phyloP scores from a whole-genome alignment of 2,888 invertebrate species.

The Apamea epomidion region DNA sequence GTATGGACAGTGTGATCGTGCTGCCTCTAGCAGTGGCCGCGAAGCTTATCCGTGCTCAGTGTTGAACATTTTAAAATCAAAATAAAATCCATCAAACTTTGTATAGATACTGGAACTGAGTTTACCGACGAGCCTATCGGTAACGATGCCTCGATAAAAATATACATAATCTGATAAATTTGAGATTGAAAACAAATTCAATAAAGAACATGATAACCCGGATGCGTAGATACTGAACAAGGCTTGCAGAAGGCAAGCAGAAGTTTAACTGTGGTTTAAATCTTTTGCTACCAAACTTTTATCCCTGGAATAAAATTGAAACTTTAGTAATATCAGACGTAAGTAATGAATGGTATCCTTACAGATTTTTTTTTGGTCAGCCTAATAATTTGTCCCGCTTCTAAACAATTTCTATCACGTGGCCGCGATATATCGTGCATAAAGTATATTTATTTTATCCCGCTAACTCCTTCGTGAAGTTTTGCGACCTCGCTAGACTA shows the following conservation, averaged over 20 bases:
- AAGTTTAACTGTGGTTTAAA: not conserved
- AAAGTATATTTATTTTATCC: not conserved
- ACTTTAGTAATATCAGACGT: too few species aligned
- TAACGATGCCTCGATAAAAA: constrained; percentile 44
- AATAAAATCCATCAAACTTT: constrained; percentile 21
- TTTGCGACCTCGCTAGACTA: not conserved
- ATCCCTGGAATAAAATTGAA: too few species aligned
- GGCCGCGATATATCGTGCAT: not conserved
- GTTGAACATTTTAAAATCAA: not conserved
- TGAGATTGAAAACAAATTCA: constrained; percentile 74
- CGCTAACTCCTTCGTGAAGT: not conserved
- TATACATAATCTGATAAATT: constrained; percentile 66
- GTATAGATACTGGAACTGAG: constrained; percentile 6
- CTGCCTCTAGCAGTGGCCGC: not conserved
- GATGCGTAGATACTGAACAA: constrained; percentile 26
- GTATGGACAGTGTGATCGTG: not conserved
- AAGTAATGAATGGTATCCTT: not conserved
- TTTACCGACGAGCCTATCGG: constrained; percentile 31
- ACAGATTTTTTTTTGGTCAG: not conserved
- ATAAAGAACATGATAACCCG: constrained; percentile 65
- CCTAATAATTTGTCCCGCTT: not conserved
- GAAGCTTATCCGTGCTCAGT: not conserved
- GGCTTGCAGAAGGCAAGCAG: not conserved
- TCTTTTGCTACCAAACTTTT: not conserved
- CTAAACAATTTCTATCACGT: not conserved